Evolutionary conservation across 2,797 vertebrate genomes (phyloP).

Genomic region (Ibycter americanus): DNA sequence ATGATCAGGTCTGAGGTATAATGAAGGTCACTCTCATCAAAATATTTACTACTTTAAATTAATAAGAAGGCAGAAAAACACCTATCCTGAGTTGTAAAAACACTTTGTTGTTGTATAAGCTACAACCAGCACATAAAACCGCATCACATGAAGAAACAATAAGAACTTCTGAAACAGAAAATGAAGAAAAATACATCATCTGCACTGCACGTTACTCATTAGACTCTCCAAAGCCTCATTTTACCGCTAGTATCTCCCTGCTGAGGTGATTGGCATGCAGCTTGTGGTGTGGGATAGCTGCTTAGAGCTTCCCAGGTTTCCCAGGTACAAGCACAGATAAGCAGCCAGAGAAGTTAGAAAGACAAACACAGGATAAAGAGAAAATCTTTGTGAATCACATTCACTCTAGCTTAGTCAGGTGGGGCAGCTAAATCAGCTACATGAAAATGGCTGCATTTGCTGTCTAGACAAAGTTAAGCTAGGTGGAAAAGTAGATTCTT

Average conservation of each 20-base stretch:
- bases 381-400: neutral
- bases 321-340: neutral
- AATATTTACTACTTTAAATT: slow-evolving; percentile 30
- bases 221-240: slow-evolving; percentile 27
- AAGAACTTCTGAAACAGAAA: neutral
- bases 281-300: neutral
- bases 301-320: neutral
- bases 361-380: slow-evolving; percentile 26
- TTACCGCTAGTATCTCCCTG: neutral
- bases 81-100: neutral
- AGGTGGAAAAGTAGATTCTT: neutral
- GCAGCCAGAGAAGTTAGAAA: neutral
- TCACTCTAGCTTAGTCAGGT: neutral
- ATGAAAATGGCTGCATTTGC: neutral
- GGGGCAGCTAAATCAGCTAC: neutral
- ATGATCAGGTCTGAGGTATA: slow-evolving; percentile 47
- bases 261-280: slow-evolving; percentile 20
- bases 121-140: neutral
- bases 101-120: neutral
- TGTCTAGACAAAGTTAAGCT: slow-evolving; percentile 30
- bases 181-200: neutral
- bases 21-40: slow-evolving; percentile 53
- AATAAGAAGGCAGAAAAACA: neutral
- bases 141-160: neutral
- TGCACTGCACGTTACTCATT: neutral